Evolutionary conservation across 2,797 vertebrate genomes (phyloP).

Genomic region (Hippocampus kuda): DNA sequence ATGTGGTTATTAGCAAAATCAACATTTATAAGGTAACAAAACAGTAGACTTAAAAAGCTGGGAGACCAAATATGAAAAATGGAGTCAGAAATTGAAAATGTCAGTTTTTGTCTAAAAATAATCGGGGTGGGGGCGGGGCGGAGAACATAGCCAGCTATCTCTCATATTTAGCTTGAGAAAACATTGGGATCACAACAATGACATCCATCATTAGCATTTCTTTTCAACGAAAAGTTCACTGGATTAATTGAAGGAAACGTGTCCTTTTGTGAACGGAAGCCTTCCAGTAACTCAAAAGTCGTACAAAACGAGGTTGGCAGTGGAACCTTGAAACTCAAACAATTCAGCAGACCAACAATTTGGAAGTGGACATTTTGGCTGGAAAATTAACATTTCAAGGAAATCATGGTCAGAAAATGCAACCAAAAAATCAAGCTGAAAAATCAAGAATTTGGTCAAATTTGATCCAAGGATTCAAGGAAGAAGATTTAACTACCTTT

Average conservation of each 20-base stretch:
- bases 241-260: not conserved
- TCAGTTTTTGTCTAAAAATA: constrained; percentile 42
- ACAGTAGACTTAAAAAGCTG: not conserved
- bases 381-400: too few species aligned
- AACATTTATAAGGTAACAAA: constrained; percentile 12
- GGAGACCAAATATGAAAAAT: not conserved
- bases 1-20: constrained; percentile 30
- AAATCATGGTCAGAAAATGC: too few species aligned
- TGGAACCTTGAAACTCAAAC: not conserved
- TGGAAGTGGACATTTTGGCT: too few species aligned
- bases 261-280: not conserved
- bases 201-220: constrained; percentile 17
- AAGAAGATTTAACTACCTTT: too few species aligned
- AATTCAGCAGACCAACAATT: too few species aligned
- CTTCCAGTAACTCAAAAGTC: not conserved
- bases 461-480: too few species aligned
- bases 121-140: constrained; percentile 15
- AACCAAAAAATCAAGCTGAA: too few species aligned
- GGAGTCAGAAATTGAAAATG: not conserved
- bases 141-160: constrained; percentile 75
- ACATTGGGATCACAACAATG: constrained; percentile 29
- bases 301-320: not conserved
- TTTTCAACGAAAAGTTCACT: too few species aligned
- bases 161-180: constrained; percentile 58
- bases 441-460: too few species aligned